Percentiles rank a stretch among this genome's conserved stretches.
Conservation (phyloP, 2,113 vertebrate genomes). For the Pelecanus crispus region DNA sequence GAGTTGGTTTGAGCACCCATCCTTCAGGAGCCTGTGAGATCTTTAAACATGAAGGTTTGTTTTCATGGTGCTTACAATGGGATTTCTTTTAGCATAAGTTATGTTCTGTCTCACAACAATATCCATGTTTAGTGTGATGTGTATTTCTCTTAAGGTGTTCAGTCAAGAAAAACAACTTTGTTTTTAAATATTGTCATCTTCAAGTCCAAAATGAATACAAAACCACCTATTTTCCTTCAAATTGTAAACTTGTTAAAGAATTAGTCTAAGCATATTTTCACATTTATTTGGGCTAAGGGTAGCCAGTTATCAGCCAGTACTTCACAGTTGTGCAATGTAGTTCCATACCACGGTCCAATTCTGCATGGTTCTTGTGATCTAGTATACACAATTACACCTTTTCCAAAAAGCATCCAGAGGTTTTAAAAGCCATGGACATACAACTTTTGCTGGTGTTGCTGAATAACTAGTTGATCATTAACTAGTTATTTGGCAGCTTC, state of each 20-base stretch:
- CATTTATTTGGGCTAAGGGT: neutral
- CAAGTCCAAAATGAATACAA: constrained; percentile 36
- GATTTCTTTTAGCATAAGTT: neutral
- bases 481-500: neutral
- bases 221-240: neutral
- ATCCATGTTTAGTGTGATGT: neutral
- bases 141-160: neutral
- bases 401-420: neutral
- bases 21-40: neutral
- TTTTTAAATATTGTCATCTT: neutral
- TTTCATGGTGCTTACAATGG: neutral
- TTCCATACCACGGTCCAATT: neutral
- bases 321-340: neutral
- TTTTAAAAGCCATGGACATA: neutral
- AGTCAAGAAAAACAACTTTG: neutral
- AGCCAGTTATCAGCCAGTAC: neutral
- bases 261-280: constrained; percentile 25
- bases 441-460: neutral
- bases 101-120: neutral
- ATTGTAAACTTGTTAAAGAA: neutral
- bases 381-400: neutral
- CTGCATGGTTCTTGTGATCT: neutral
- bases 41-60: neutral
- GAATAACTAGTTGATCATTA: neutral
- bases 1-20: neutral